Percentiles rank a stretch among this genome's conserved stretches.
Conservation (phyloP, 2,888 invertebrate genomes). For the Stomorhina lunata region DNA sequence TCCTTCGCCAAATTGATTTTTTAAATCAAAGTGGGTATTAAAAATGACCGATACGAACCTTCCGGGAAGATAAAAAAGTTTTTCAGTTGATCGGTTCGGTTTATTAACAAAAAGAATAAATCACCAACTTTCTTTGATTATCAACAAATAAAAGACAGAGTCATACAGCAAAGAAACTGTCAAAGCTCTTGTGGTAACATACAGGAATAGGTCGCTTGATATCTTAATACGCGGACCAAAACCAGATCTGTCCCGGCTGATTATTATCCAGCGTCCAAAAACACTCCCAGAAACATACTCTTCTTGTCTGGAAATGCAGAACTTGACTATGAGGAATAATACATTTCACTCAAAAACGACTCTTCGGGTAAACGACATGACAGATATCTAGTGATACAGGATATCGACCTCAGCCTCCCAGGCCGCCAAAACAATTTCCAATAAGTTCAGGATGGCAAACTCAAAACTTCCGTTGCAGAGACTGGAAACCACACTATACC, state of each 20-base stretch:
- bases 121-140: constrained; percentile 64
- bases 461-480: too few relatives aligned
- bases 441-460: too few relatives aligned
- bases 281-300: constrained; percentile 57
- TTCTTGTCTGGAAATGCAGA: constrained; percentile 37
- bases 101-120: constrained; percentile 59
- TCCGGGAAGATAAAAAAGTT: neutral
- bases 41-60: neutral
- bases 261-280: constrained; percentile 51
- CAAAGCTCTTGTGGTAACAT: constrained; percentile 43
- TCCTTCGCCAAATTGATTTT: too few relatives aligned
- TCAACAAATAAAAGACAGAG: too few relatives aligned
- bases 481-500: too few relatives aligned
- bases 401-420: too few relatives aligned
- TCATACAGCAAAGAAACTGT: constrained; percentile 51
- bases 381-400: too few relatives aligned
- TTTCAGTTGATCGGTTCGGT: constrained; percentile 25
- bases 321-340: constrained; percentile 19
- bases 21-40: neutral
- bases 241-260: constrained; percentile 43
- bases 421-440: too few relatives aligned
- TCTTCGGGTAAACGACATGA: too few relatives aligned
- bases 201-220: constrained; percentile 39
- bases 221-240: constrained; percentile 34
- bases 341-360: neutral